Evolutionary conservation across 2,797 vertebrate species (phyloP), one percentile per base, ranked within the genome.

Genomic region (Periparus ater): DNA sequence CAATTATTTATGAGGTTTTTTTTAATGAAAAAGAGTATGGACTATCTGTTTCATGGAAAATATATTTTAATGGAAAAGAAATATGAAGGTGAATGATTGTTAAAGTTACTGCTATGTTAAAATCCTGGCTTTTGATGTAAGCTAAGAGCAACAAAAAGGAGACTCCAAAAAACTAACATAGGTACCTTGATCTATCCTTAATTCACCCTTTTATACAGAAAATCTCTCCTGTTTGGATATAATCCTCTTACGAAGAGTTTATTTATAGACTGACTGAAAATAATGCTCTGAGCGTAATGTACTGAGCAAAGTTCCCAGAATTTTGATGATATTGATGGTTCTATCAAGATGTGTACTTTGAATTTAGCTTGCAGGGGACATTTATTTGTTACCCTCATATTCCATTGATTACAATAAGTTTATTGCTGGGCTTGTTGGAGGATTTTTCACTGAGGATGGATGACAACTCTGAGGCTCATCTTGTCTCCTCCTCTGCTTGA

Each of bases 181-280:
- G 21, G 4, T 81, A 77, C 63, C 55, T 76, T 29, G 25, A 26
- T 92, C 42, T 89, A 60, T 79, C 94, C 93, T 96, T 89, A 94
- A 91, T 90, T 96, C 67, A 97, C 92, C 93, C 83, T 91, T 89
- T 91, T 85, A 91, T 66, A 61, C 60, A 91, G 60, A 90, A 79
- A 89, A 81, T 93, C 67, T 90, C 40, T 85, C 53, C 45, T 83
- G 61, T 38, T 91, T 10, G 14, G 54, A 89, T 83, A 65, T 78
- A 95, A 94, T 96, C 96, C 92, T 96, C 94, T 97, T 96, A 94
- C 1, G 20, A 42, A 26, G 45, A 3, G 57, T 90, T 77, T 95
- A 94, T 96, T 95, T 96, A 89, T 96, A 92, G 91, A 11, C 16
- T 38, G 66, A 17, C 76, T 94, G 91, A 67, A 91, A 96, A 91